Evolutionary conservation across 1,140 invertebrate genomes (phyloP), one percentile per base, ranked within the genome.

Genomic region (Drosophila yakuba): DNA sequence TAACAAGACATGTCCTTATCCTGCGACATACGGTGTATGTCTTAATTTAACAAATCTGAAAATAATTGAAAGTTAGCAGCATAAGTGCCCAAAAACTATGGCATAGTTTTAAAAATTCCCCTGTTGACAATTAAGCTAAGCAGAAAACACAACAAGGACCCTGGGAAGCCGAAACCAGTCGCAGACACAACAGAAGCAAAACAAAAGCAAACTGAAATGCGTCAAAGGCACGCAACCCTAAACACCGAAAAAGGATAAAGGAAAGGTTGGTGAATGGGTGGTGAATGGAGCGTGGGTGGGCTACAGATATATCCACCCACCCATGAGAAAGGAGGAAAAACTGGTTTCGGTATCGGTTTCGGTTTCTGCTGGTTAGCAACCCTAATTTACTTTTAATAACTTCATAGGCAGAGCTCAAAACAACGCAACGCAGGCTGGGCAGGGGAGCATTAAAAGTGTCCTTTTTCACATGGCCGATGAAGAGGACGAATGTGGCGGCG

Each of bases 311-410:
- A 38, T 35, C 39, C 57, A n/a, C 55, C 67, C 50, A 57, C 7
- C 43, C 32, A 75, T 25, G 52, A 45, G 73, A 67, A 51, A 41
- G 55, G 20, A 64, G 44, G 51, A 61, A 78, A 78, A 82, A 82
- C 80, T 76, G 80, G 80, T 80, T 78, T 75, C 50, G 80, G 80
- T 80, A 69, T 75, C 50, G 74, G 78, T 84, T 77, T 64, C 77
- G 67, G 67, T 88, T 61, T 74, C 83, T 75, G 72, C 72, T 80
- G 61, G 78, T 69, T 62, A 84, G 74, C 84, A 89, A 89, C 85
- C 84, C 84, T 89, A 89, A 89, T 89, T 89, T 89, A 84, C 84
- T 89, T 89, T 89, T 89, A 89, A 89, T 89, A 89, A 89, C 84
- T 89, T 89, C 85, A 89, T 89, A 89, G 84, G 73, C 80, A 66